phyloP scores from a whole-genome alignment of 2,888 invertebrate genomes.

The Lacanobia wlatinum region DNA sequence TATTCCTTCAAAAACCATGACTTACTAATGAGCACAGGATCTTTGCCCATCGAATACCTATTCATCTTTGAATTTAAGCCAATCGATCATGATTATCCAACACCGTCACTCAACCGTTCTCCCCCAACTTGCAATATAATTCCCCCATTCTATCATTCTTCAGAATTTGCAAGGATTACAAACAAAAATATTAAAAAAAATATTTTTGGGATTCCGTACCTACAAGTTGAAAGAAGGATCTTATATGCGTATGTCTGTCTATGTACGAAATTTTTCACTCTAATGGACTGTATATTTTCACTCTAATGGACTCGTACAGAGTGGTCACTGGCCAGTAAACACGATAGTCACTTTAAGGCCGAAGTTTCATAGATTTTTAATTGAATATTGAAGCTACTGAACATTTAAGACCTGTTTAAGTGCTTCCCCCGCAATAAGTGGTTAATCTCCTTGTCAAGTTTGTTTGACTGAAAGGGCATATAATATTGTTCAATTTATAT shows the following conservation, averaged over 20 bases:
- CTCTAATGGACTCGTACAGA: too few relatives aligned
- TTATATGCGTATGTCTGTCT: neutral
- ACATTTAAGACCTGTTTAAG: too few relatives aligned
- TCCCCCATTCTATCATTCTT: slow-evolving; percentile 26
- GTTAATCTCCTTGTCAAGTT: too few relatives aligned
- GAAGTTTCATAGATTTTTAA: too few relatives aligned
- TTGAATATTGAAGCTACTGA: too few relatives aligned
- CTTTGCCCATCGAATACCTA: slow-evolving; percentile 26
- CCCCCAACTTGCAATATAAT: slow-evolving; percentile 38
- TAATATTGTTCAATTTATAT: too few relatives aligned
- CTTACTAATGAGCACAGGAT: slow-evolving; percentile 18
- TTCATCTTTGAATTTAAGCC: slow-evolving; percentile 36
- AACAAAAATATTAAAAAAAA: neutral
- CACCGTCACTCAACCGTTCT: slow-evolving; percentile 9
- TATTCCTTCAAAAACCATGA: slow-evolving; percentile 26
- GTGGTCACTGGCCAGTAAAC: too few relatives aligned
- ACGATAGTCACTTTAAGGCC: too few relatives aligned
- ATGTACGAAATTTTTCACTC: too few relatives aligned
- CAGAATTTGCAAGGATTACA: slow-evolving; percentile 21
- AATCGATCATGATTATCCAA: slow-evolving; percentile 52
- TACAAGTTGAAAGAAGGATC: neutral
- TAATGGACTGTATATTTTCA: too few relatives aligned
- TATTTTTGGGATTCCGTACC: neutral
- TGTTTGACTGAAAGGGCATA: too few relatives aligned
- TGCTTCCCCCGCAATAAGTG: too few relatives aligned